A percentile compares a stretch with the other conserved stretches of the same genome.
Evolutionary conservation across 2,797 vertebrate genomes (phyloP).

Genomic region (Cynopterus sphinx): DNA sequence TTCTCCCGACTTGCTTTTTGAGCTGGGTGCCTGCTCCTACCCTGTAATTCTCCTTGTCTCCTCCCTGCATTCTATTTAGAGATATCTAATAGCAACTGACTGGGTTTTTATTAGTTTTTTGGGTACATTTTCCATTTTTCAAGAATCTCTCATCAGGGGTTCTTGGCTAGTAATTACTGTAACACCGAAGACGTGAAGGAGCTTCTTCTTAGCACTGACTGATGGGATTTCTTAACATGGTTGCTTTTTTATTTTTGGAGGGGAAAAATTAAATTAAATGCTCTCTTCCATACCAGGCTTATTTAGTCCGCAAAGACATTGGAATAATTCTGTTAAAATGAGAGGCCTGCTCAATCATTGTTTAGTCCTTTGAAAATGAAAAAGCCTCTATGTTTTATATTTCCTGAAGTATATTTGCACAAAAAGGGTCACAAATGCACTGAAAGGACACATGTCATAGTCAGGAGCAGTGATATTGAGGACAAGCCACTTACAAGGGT

Average conservation of each 20-base stretch:
- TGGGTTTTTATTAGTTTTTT: slow-evolving; percentile 76
- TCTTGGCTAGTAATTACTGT: slow-evolving; percentile 78
- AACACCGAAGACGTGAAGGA: slow-evolving; percentile 58
- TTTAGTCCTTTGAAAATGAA: background rate
- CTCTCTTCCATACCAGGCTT: slow-evolving; percentile 60
- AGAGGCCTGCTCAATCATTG: background rate
- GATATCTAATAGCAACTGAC: slow-evolving; percentile 63
- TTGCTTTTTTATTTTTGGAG: slow-evolving; percentile 74
- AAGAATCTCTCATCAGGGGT: slow-evolving; percentile 72
- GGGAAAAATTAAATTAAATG: slow-evolving; percentile 79
- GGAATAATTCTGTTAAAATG: slow-evolving; percentile 57
- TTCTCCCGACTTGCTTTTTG: background rate
- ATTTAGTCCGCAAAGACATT: slow-evolving; percentile 52
- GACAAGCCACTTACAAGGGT: background rate
- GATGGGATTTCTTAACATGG: slow-evolving; percentile 69
- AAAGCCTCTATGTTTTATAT: background rate
- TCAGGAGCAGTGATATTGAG: background rate
- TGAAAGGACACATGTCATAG: background rate
- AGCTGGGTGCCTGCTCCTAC: background rate
- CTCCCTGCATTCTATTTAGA: slow-evolving; percentile 55
- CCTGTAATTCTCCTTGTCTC: background rate
- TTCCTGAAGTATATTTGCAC: background rate
- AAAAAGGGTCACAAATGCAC: background rate
- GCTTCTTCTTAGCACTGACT: slow-evolving; percentile 67
- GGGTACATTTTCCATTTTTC: slow-evolving; percentile 71